Evolutionary conservation across 2,888 invertebrate genomes (phyloP), one percentile per base, ranked within the genome.

Genomic region (Carterocephalus palaemon): DNA sequence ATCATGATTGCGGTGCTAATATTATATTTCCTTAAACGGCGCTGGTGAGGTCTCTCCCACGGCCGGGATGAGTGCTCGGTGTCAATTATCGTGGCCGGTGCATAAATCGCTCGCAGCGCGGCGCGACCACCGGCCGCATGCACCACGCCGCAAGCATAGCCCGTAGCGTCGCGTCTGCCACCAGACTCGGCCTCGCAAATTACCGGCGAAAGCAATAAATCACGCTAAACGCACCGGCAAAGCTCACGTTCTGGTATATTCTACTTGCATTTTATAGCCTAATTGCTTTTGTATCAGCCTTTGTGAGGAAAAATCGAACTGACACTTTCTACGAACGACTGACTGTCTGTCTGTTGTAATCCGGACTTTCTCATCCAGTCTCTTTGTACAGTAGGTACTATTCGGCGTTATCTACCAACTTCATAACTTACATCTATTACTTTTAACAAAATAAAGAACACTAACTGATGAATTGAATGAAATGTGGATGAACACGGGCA

Each of bases 1-100:
- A 70, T 73, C 67, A 67, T 74, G 79, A 77, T 79, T 70, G 76
- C 66, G 63, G 60, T 63, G 70, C 75, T 77, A 75, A 81, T 80
- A 82, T 82, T 79, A 80, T 75, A 72, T 81, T 80, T 81, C 80
- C 71, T 71, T 72, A 74, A 67, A 68, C 64, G 68, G 68, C 57
- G 64, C 52, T 62, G 66, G 62, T 54, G 53, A 51, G 61, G 59
- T 56, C 54, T 62, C 62, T 69, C 72, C 66, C 70, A 70, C 70
- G 68, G 57, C 60, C 54, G 60, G 62, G 63, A 60, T 52, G 64
- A 54, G 58, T 43, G 65, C 54, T 56, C 64, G 73, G 81, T 81
- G 82, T 84, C 80, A 78, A 77, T 81, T 80, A 82, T 68, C 65
- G 66, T 66, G 62, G 65, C 59, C 59, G 68, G 64, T 70, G 74